phyloP scores from a whole-genome alignment of 1,140 invertebrate genomes.

The Aphaenogaster floridana region DNA sequence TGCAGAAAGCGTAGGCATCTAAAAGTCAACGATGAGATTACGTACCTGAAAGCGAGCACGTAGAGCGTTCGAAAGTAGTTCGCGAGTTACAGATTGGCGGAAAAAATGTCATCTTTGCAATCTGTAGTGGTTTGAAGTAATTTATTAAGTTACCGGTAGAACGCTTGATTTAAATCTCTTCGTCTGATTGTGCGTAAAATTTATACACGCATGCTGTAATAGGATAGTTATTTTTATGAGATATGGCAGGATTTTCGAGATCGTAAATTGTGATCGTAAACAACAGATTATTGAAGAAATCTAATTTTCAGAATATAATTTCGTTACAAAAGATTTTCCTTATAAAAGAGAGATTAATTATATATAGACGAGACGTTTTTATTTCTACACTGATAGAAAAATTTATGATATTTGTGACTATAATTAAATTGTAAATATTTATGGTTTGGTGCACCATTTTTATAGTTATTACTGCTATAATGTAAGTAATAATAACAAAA shows the following conservation, averaged over 20 bases:
- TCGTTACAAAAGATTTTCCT: neutral
- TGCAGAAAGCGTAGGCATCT: slow-evolving; percentile 29
- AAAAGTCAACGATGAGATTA: slow-evolving; percentile 37
- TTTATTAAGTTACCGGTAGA: slow-evolving; percentile 1
- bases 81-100: slow-evolving; percentile 20
- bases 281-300: neutral
- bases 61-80: slow-evolving; percentile 10
- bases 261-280: neutral
- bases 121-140: neutral
- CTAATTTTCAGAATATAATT: neutral
- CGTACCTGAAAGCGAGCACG: slow-evolving; percentile 34
- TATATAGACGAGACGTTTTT: neutral
- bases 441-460: too few species aligned
- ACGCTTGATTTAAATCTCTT: slow-evolving; percentile 1
- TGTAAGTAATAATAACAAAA: too few species aligned
- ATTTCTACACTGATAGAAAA: too few species aligned
- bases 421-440: too few species aligned
- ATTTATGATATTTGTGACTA: too few species aligned
- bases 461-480: too few species aligned
- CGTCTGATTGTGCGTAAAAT: neutral
- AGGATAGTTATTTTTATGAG: neutral
- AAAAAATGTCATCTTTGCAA: neutral
- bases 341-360: neutral
- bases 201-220: neutral
- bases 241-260: neutral